Evolutionary conservation across 2,113 vertebrate genomes (phyloP), one percentile per base, ranked within the genome.

Genomic region (Leptocoma aspasia): DNA sequence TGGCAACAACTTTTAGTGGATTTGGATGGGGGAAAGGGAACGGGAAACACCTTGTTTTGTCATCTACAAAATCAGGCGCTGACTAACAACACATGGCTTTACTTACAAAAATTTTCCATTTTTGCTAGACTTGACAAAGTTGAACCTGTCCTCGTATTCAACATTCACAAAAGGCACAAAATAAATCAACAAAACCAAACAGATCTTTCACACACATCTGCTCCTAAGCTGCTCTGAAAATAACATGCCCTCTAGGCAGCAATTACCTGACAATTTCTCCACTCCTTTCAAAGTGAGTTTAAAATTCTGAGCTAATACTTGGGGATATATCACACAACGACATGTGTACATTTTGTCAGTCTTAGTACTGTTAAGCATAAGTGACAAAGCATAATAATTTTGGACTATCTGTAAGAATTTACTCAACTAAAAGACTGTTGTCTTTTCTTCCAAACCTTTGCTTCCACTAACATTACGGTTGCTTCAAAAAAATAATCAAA

Each of bases 11-110:
- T 69, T 53, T 17, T 8, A 69, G 13, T 77, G 19, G n/a, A 47
- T 50, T 59, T 8, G 7, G 12, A 13, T 10, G 16, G 8, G 3
- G 28, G 7, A 1, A 10, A 13, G 9, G 15, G 8, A 7, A 44
- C 53, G 21, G 28, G 11, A 87, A 70, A 18, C 18, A 71, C 8
- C 15, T 76, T 49, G 7, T 30, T 56, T 47, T 23, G 15, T 16
- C 39, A 50, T 26, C 33, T 33, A 68, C 14, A 33, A 59, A 54
- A 86, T 37, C 57, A 79, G 42, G 19, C 73, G 17, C n/a, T 50
- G 26, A 77, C 70, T 81, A 50, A 54, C 9, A 70, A 65, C 42
- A 71, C 15, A 53, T 0, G 6, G 11, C 7, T 84, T 31, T 59
- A 33, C 15, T 9, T 11, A 37, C 31, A 59, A 35, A 71, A 66